phyloP scores from a whole-genome alignment of 2,888 invertebrate genomes.

The Zaprionus bogoriensis region DNA sequence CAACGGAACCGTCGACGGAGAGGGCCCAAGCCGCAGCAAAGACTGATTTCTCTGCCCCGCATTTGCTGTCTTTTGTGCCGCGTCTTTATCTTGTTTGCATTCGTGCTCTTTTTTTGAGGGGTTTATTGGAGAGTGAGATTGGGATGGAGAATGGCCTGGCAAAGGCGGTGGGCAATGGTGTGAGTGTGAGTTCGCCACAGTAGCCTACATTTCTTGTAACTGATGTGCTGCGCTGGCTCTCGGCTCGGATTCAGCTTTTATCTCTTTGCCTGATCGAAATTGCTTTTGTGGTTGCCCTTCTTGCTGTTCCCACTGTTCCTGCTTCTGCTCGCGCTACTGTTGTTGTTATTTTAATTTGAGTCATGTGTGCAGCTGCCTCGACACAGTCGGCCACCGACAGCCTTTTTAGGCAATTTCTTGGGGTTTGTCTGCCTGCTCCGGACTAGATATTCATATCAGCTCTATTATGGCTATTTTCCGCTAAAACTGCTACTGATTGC shows the following conservation, averaged over 20 bases:
- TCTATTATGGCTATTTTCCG: slow-evolving; percentile 78
- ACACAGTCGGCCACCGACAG: slow-evolving; percentile 6
- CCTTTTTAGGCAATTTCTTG: slow-evolving; percentile 64
- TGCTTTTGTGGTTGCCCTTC: slow-evolving; percentile 75
- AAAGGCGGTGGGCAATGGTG: background rate
- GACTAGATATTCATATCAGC: slow-evolving; percentile 76
- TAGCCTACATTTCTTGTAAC: slow-evolving; percentile 74
- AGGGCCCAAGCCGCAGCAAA: slow-evolving; percentile 16
- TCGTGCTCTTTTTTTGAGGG: slow-evolving; percentile 33
- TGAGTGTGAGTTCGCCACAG: slow-evolving; percentile 8
- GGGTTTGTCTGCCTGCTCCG: slow-evolving; percentile 65
- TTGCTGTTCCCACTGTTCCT: slow-evolving; percentile 14
- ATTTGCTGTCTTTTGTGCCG: slow-evolving; percentile 27
- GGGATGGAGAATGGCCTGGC: background rate
- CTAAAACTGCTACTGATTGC: slow-evolving; percentile 79
- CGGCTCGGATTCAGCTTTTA: slow-evolving; percentile 52
- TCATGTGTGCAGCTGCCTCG: slow-evolving; percentile 69
- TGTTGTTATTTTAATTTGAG: slow-evolving; percentile 70
- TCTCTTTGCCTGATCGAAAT: slow-evolving; percentile 76
- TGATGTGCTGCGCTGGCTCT: slow-evolving; percentile 72
- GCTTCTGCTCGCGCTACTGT: slow-evolving; percentile 15
- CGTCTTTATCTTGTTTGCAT: slow-evolving; percentile 64
- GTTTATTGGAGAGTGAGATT: background rate
- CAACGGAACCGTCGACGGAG: slow-evolving; percentile 19
- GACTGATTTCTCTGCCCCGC: slow-evolving; percentile 10